Evolutionary conservation across 2,113 vertebrate species (phyloP).

Genomic region (Ameiurus melas): DNA sequence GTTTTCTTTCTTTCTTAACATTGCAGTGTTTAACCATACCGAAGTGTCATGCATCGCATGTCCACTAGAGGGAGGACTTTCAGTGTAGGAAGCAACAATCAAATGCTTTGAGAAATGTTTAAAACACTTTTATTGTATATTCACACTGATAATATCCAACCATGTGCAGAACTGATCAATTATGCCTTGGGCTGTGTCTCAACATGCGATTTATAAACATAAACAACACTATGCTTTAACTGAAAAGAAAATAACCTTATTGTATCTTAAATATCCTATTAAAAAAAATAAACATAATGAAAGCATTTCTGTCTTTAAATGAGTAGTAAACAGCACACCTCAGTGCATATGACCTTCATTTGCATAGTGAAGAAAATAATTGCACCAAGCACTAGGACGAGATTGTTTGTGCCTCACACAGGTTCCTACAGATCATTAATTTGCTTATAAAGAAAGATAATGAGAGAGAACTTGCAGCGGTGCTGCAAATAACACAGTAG

Average conservation of each 20-base stretch:
- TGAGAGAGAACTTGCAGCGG: not conserved
- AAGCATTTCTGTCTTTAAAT: not conserved
- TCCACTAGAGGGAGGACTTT: not conserved
- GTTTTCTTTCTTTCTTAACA: not conserved
- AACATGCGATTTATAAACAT: not conserved
- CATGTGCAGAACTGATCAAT: not conserved
- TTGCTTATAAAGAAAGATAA: conserved; percentile 19
- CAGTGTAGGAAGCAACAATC: not conserved
- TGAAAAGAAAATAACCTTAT: not conserved
- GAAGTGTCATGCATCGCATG: not conserved
- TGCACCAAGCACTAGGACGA: not conserved
- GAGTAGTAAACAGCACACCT: conserved; percentile 5
- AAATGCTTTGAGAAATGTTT: not conserved
- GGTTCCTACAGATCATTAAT: conserved; percentile 20
- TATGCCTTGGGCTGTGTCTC: not conserved
- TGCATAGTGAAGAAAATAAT: conserved; percentile 14
- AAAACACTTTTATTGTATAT: not conserved
- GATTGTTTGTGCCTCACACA: conserved; percentile 8
- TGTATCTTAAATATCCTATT: not conserved
- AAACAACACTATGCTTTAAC: not conserved
- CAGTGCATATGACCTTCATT: conserved; percentile 7
- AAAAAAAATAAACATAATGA: not conserved
- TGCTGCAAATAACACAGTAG: not conserved
- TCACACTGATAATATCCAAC: not conserved
- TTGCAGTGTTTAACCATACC: not conserved